A percentile compares a stretch with the other conserved stretches of the same genome.
These are phyloP conservation scores for Entomobrya multifasciata DNA, from an alignment of 2,888 invertebrate species.

Conservation along the genomic window DNA sequence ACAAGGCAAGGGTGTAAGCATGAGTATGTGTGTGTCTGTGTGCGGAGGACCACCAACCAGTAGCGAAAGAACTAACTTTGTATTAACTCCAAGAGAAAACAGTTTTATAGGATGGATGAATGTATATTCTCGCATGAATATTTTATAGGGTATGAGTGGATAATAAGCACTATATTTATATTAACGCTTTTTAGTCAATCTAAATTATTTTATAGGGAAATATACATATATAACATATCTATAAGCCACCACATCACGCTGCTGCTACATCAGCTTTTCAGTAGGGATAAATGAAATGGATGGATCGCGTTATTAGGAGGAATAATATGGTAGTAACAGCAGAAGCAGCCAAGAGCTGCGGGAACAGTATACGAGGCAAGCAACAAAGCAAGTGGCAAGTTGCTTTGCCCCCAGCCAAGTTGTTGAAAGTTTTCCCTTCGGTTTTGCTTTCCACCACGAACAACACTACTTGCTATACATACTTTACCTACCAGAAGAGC, in stretches of 20 bases:
- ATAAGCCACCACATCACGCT: background rate
- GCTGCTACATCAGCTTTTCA: background rate
- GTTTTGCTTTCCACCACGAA: constrained; percentile 39
- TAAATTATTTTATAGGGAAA: background rate
- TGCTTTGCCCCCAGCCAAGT: constrained; percentile 71
- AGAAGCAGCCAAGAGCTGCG: constrained; percentile 22
- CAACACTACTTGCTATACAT: background rate
- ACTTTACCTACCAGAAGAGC: background rate
- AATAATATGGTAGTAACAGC: constrained; percentile 36
- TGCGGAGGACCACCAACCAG: constrained; percentile 64
- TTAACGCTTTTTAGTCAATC: constrained; percentile 37
- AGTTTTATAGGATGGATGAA: background rate
- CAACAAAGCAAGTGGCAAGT: constrained; percentile 63
- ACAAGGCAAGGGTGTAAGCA: background rate
- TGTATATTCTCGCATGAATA: constrained; percentile 27
- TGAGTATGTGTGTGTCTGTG: background rate
- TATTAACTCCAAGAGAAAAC: constrained; percentile 1
- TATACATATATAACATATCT: background rate
- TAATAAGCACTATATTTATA: constrained; percentile 47
- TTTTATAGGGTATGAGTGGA: constrained; percentile 18
- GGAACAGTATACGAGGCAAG: background rate
- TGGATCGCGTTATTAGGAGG: constrained; percentile 51
- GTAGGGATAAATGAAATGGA: constrained; percentile 44
- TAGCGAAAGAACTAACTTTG: constrained; percentile 52
- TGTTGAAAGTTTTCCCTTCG: constrained; percentile 63